A percentile compares a stretch with the other conserved stretches of the same genome.
Conservation (phyloP, 2,888 invertebrate genomes). For the Gerris lacustris region DNA sequence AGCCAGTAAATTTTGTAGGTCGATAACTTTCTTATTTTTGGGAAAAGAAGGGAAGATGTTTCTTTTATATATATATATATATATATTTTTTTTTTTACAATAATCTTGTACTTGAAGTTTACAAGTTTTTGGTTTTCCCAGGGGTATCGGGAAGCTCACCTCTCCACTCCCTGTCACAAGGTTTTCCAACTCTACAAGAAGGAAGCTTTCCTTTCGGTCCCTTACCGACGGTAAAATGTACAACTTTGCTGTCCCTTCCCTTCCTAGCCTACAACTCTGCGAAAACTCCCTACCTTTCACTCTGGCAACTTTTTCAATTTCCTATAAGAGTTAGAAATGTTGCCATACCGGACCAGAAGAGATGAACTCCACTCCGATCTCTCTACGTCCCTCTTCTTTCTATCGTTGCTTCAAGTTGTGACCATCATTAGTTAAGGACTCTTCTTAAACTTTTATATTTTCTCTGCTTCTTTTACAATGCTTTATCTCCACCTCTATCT, state of each 20-base stretch:
- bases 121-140: no score
- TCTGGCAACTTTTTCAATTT: not conserved
- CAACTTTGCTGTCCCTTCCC: not conserved
- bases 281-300: not conserved
- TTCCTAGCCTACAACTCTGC: not conserved
- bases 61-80: no score
- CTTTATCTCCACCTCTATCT: not conserved
- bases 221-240: not conserved
- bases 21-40: no score
- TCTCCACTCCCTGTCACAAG: no score
- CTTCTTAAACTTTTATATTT: not conserved
- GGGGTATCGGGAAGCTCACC: no score
- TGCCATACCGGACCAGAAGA: not conserved
- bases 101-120: no score
- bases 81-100: no score
- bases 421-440: constrained; percentile 5
- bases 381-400: not conserved
- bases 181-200: no score
- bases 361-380: not conserved
- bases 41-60: no score
- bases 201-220: not conserved
- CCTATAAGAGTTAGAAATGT: not conserved
- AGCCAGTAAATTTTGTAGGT: no score
- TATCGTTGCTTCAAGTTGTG: not conserved
- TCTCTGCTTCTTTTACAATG: not conserved